Evolutionary conservation across 2,888 invertebrate species (phyloP).

Genomic region (Athalia circularis): DNA sequence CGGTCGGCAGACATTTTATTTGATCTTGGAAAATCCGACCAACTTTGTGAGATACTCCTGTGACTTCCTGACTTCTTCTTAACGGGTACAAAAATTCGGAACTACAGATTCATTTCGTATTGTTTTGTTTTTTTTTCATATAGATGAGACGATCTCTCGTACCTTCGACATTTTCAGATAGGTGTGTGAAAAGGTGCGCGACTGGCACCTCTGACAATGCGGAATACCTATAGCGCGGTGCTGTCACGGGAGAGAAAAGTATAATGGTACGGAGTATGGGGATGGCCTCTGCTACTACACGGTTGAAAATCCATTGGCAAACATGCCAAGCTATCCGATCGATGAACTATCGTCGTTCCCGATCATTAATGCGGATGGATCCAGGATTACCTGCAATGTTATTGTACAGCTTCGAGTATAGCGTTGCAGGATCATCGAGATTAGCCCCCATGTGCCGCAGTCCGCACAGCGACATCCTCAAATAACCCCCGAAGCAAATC

Average conservation of each 20-base stretch:
- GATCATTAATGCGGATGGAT: conserved; percentile 69
- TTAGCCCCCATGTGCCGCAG: conserved; percentile 39
- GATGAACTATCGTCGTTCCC: conserved; percentile 22
- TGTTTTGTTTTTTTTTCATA: background rate
- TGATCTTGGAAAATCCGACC: too few species aligned
- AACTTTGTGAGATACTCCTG: too few species aligned
- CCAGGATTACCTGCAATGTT: conserved; percentile 50
- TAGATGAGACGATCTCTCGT: too few species aligned
- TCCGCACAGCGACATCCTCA: conserved; percentile 65
- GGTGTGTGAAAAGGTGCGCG: background rate
- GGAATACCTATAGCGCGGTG: background rate
- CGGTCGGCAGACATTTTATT: too few species aligned
- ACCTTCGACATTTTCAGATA: too few species aligned
- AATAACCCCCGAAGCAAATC: conserved; percentile 70
- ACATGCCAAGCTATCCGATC: background rate
- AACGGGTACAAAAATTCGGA: too few species aligned
- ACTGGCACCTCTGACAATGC: conserved; percentile 22
- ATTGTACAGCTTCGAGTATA: conserved; percentile 57
- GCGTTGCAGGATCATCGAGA: conserved; percentile 63
- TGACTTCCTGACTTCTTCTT: too few species aligned
- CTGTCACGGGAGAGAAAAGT: too few species aligned
- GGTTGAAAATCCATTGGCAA: background rate
- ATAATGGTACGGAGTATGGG: too few species aligned
- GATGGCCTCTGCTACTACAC: too few species aligned
- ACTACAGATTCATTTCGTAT: too few species aligned